phyloP scores from a whole-genome alignment of 2,888 invertebrate species.

The Hyposoter dolosus region DNA sequence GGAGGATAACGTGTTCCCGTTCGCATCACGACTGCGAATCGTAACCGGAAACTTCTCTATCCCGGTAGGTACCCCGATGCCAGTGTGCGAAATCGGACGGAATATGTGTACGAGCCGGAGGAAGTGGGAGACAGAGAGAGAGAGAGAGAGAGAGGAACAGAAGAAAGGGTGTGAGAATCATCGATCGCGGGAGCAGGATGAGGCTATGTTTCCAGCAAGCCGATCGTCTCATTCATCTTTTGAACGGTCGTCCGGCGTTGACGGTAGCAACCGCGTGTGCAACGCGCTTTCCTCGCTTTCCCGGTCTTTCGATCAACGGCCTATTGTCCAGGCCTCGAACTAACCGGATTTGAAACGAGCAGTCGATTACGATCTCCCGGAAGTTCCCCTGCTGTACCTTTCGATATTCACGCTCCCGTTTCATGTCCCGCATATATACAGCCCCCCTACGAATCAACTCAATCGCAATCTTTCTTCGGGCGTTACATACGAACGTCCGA shows the following conservation, averaged over 20 bases:
- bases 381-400: slow-evolving; percentile 56
- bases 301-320: slow-evolving; percentile 65
- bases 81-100: slow-evolving; percentile 48
- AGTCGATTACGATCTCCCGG: slow-evolving; percentile 66
- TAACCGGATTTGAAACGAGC: slow-evolving; percentile 66
- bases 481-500: not conserved
- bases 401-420: slow-evolving; percentile 33
- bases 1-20: slow-evolving; percentile 62
- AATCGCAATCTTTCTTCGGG: not conserved
- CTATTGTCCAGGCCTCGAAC: slow-evolving; percentile 52
- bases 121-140: slow-evolving; percentile 22
- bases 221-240: slow-evolving; percentile 66
- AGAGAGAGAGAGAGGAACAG: slow-evolving; percentile 8
- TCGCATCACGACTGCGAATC: slow-evolving; percentile 58
- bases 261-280: slow-evolving; percentile 42
- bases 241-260: slow-evolving; percentile 64
- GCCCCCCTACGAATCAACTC: not conserved
- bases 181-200: slow-evolving; percentile 48
- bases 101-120: slow-evolving; percentile 8
- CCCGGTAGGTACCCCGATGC: slow-evolving; percentile 38
- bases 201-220: slow-evolving; percentile 57
- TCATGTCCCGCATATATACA: not conserved
- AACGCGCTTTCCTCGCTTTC: slow-evolving; percentile 34
- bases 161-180: slow-evolving; percentile 37
- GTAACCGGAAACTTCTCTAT: slow-evolving; percentile 65